Base-by-base conservation (phyloP, 2,797 vertebrate species). In the Onychomys arenicola region DNA sequence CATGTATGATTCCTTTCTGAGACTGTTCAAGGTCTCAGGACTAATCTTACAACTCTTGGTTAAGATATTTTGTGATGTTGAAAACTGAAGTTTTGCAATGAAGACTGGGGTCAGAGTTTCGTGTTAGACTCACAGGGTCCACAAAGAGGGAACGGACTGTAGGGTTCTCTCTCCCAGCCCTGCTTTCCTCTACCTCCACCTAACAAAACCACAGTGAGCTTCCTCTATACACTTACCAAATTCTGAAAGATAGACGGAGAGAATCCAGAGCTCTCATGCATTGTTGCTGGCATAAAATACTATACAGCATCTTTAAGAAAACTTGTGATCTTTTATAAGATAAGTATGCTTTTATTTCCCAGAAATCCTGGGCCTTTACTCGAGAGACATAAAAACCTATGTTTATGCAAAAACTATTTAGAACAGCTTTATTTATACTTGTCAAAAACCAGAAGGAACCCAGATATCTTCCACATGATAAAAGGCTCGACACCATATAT, bases 361-460 rank as follows among this genome's bases (percentile, higher is more conserved):
- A 83, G 25, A 90, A 67, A 65, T 75, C 52, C 27, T 57, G 52
- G 57, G 32, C 12, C 61, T 93, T 77, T 93, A 91, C 13, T 89
- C 37, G 75, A 49, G 61, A 94, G 57, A 93, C 87, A 78, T 89
- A 34, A 61, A 90, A 90, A 83, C 9, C n/a, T 85, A 43, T 7
- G 4, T 90, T 95, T 86, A 57, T 25, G 29, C 7, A 69, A 90
- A 75, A 61, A 75, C 13, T 95, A 7, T 83, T 93, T 92, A 77
- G 34, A 81, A 13, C 34, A 93, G 27, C 5, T 63, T 65, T 96
- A 90, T 82, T 95, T 63, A 55, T 89, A 52, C 75, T 85, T 21
- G 55, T 69, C 21, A 78, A 57, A 87, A 92, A 37, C 8, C 59
- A 25, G 32, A 90, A 90, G 80, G 43, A 86, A 32, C 13, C 4